Evolutionary conservation across 2,113 vertebrate species (phyloP).

Genomic region (Hiodon alosoides): DNA sequence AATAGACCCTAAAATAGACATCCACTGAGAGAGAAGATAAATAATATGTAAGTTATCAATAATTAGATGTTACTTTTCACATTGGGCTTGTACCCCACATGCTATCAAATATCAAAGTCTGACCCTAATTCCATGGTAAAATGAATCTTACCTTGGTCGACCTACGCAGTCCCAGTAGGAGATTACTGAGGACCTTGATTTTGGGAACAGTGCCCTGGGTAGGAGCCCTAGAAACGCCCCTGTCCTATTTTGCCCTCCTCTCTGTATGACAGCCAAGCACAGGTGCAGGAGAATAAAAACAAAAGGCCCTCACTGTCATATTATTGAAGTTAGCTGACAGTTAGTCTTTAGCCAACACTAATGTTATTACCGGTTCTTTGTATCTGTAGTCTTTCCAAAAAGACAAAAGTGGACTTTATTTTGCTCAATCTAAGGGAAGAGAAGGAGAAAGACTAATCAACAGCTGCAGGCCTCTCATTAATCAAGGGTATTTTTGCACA

Average conservation of each 20-base stretch:
- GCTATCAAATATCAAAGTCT: neutral
- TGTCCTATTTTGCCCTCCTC: neutral
- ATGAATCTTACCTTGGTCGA: conserved; percentile 52
- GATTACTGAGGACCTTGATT: conserved; percentile 44
- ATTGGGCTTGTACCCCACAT: neutral
- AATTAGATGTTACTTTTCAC: neutral
- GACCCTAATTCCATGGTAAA: conserved; percentile 33
- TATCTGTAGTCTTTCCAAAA: neutral
- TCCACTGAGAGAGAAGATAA: conserved; percentile 24
- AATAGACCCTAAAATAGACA: conserved; percentile 54
- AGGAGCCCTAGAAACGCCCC: neutral
- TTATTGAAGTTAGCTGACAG: conserved; percentile 33
- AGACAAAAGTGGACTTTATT: neutral
- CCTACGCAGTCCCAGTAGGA: conserved; percentile 35
- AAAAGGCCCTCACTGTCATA: conserved; percentile 43
- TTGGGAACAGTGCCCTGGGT: conserved; percentile 40
- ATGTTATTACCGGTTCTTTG: neutral
- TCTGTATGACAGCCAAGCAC: conserved; percentile 14
- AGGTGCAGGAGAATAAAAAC: conserved; percentile 28
- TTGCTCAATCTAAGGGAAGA: neutral
- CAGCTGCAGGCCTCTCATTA: neutral
- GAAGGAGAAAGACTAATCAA: neutral
- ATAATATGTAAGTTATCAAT: neutral
- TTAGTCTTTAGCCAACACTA: neutral
- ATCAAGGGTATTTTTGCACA: neutral